Percentiles rank a stretch among this genome's conserved stretches.
Conservation (phyloP, 2,797 vertebrate genomes). For the Lepilemur septentrionalis region DNA sequence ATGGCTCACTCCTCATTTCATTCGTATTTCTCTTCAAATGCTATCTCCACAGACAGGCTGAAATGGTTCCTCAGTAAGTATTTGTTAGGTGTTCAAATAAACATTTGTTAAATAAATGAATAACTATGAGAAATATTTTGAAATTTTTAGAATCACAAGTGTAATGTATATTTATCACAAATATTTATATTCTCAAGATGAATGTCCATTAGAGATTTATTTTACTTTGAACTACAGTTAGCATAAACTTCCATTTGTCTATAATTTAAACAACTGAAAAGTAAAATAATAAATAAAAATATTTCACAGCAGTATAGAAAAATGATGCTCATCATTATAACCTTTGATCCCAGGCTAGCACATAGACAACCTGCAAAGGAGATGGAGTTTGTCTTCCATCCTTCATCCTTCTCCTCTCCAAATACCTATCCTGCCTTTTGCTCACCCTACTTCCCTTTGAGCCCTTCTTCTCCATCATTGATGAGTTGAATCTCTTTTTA, state of each 20-base stretch:
- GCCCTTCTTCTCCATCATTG: background rate
- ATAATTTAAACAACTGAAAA: conserved; percentile 6
- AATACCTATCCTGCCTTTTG: background rate
- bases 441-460: background rate
- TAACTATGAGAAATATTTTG: background rate
- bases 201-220: background rate
- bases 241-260: background rate
- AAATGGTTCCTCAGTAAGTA: background rate
- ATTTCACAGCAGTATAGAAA: conserved; percentile 2
- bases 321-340: background rate
- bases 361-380: background rate
- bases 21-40: background rate
- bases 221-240: background rate
- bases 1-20: background rate
- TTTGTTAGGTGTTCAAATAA: background rate
- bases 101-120: background rate
- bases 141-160: background rate
- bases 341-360: background rate
- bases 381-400: background rate
- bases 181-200: conserved; percentile 22
- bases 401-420: background rate
- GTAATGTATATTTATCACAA: background rate
- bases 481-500: background rate
- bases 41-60: background rate
- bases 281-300: conserved; percentile 16